phyloP scores from a whole-genome alignment of 1,140 invertebrate species.

The Neodiprion pinetum region DNA sequence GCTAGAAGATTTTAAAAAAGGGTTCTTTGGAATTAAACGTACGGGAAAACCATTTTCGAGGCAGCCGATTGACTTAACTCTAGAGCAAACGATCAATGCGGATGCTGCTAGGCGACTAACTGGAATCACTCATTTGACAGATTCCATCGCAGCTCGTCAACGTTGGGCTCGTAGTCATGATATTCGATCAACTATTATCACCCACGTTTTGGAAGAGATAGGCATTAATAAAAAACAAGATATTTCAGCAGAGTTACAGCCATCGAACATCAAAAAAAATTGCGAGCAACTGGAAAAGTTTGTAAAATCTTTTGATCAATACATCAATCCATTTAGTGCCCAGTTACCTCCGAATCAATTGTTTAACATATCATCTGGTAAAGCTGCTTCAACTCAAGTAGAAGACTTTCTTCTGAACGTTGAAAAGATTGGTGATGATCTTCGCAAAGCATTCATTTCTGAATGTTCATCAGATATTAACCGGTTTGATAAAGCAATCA shows the following conservation, averaged over 20 bases:
- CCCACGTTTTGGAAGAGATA: conserved; percentile 9
- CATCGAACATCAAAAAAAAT: conserved; percentile 32
- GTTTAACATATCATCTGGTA: conserved; percentile 36
- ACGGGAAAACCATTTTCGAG: too few species aligned
- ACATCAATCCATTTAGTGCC: conserved; percentile 31
- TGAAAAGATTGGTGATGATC: conserved; percentile 28
- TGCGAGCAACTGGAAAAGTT: conserved; percentile 21
- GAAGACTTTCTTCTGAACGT: conserved; percentile 26
- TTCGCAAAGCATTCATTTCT: conserved; percentile 26
- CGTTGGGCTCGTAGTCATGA: too few species aligned
- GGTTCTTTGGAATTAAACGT: too few species aligned
- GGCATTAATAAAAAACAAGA: conserved; percentile 12
- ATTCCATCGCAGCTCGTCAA: too few species aligned
- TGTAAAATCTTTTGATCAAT: conserved; percentile 8
- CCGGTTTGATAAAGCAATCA: conserved; percentile 28
- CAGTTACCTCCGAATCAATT: conserved; percentile 27
- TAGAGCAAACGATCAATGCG: too few species aligned
- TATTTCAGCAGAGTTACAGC: conserved; percentile 24
- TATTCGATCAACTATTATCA: too few species aligned
- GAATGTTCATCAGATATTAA: conserved; percentile 25
- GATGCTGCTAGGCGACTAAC: too few species aligned
- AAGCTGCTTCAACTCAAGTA: conserved; percentile 29
- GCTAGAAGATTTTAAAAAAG: too few species aligned
- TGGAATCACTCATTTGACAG: too few species aligned
- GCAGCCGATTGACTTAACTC: too few species aligned